Conservation (phyloP, 2,113 vertebrate genomes). For the Heliornis fulica region DNA sequence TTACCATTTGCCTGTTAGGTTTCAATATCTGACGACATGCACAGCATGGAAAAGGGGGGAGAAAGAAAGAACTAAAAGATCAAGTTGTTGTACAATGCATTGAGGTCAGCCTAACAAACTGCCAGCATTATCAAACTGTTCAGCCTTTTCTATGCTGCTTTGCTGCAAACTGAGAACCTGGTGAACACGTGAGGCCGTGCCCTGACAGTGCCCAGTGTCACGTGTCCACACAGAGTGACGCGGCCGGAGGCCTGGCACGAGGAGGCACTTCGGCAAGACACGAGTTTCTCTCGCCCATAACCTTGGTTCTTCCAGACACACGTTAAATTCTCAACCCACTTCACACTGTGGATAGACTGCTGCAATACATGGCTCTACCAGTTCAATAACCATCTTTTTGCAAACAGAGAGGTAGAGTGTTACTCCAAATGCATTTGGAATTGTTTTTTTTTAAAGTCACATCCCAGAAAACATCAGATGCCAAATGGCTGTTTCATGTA, state of each 20-base stretch:
- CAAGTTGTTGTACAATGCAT: constrained; percentile 17
- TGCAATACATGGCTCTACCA: not conserved
- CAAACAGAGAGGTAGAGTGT: not conserved
- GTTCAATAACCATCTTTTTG: not conserved
- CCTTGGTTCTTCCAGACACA: not conserved
- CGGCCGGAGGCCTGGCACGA: not conserved
- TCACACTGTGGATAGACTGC: not conserved
- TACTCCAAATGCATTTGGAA: not conserved
- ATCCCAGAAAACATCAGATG: not conserved
- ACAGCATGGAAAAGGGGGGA: constrained; percentile 78
- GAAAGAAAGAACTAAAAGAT: constrained; percentile 71
- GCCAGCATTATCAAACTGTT: not conserved
- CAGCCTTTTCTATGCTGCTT: not conserved
- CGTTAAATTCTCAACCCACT: not conserved
- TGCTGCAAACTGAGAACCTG: not conserved
- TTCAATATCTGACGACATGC: constrained; percentile 91
- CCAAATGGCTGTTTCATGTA: not conserved
- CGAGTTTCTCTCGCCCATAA: not conserved
- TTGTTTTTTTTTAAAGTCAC: not conserved
- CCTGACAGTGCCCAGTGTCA: no score
- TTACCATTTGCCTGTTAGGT: constrained; percentile 95
- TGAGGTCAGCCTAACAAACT: not conserved
- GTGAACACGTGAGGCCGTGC: not conserved
- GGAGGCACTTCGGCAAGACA: not conserved
- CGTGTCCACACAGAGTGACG: fast-evolving